Base-by-base conservation (phyloP, 2,797 vertebrate genomes). In the Euthynnus affinis region DNA sequence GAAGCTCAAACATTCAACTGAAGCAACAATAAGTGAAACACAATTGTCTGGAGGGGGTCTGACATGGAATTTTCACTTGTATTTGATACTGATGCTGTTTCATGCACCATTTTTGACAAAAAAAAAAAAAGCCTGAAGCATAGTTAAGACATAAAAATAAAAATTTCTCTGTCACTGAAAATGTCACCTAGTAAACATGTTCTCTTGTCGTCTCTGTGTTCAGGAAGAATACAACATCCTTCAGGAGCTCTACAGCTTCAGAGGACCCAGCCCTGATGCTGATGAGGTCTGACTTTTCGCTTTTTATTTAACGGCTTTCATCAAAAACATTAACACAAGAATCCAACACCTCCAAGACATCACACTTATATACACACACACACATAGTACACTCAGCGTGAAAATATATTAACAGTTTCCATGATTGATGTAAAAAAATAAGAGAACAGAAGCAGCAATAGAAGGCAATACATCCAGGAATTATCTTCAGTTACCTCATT, bases 171-270 rank as follows among this genome's bases (percentile, higher is more conserved):
- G 49, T 51, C 20, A 22, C 49, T 51, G 5, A 22, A 20, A 22
- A 20, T 60, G n/a, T 4, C 14, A 8, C 6, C 15, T 32, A 42
- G 14, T 40, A 23, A 58, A 23, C 3, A 5, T 40, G 29, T 63
- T 23, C 60, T 48, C 18, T 49, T 18, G 22, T 76, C 70, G 46
- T 78, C 12, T 82, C 42, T 76, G 49, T 91, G 59, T 83, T 23
- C 78, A 99, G 98, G 96, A 97, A 62, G 97, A 99, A 71, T 99
- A 96, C 63, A 63, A 90, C 80, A 95, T 98, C 81, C 94, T 99
- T 42, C 95, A 98, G 89, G 94, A 97, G 71, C 87, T 99, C n/a
- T 99, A 98, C 92, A 94, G 77, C 82, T 99, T 99, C 94, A 95
- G 94, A 92, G 96, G 93, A 79, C 97, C 97, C 5, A 76, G 76